Base-by-base conservation (phyloP, 2,888 invertebrate genomes). In the Mactromeris polynyma region DNA sequence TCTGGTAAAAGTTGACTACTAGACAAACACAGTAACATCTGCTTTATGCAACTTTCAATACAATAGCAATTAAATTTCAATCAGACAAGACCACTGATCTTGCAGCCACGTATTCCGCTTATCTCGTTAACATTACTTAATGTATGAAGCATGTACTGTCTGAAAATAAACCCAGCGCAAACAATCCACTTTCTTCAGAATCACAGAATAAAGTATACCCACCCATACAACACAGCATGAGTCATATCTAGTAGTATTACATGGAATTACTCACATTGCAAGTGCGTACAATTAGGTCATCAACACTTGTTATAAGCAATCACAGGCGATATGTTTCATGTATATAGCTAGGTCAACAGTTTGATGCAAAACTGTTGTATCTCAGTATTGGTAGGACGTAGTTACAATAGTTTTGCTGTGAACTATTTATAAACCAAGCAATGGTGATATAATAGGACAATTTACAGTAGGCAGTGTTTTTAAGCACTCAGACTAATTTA, bases 281-380 rank as follows among this genome's bases (percentile, higher is more conserved):
- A 46, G 11, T 64, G 26, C 26, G 58, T 64, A 64, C 58, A 64
- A 64, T n/a, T 64, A 64, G 58, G 58, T 64, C 58, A 64, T 9
- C 58, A 64, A 64, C 58, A 64, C 58, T 64, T 64, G 58, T 64
- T 64, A 64, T 26, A n/a, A 64, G 58, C 58, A 64, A 26, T 46
- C 17, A 46, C n/a, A n/a, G n/a, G n/a, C n/a, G n/a, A n/a, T n/a
- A n/a, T n/a, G n/a, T n/a, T n/a, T n/a, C 42, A 4, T 42, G 42
- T 7, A 42, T 7, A 42, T 7, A 7, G 11, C 42, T 11, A 42
- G 42, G 42, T 11, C 42, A 7, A 11, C 42, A 7, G 46, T 9
- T 17, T 46, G 46, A 46, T 46, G 46, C 17, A 2, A 46, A 17
- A 14, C 46, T 46, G 46, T 46, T 46, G 46, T 42, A 42, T 42